phyloP scores from a whole-genome alignment of 2,113 vertebrate genomes.

The Rhinichthys klamathensis region DNA sequence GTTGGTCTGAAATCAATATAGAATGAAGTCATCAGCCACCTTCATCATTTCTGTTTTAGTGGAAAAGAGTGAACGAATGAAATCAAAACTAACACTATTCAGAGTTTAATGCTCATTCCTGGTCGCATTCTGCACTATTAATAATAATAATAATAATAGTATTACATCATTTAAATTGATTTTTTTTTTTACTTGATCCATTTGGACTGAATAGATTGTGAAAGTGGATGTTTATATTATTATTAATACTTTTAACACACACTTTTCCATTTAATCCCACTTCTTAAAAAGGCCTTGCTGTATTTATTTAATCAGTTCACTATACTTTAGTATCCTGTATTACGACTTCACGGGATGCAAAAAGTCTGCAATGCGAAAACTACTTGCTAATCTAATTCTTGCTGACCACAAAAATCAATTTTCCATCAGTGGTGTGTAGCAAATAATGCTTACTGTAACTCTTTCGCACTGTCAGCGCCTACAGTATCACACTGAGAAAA shows the following conservation, averaged over 20 bases:
- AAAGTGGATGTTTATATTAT: neutral
- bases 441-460: conserved; percentile 67
- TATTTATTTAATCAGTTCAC: neutral
- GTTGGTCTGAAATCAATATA: conserved; percentile 19
- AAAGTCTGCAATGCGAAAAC: conserved; percentile 53
- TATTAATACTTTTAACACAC: neutral
- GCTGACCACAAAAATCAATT: conserved; percentile 73
- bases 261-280: neutral
- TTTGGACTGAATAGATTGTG: too few species aligned
- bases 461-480: conserved; percentile 58
- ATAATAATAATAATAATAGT: too few species aligned
- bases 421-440: conserved; percentile 64
- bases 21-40: conserved; percentile 8
- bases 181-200: too few species aligned
- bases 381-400: conserved; percentile 65
- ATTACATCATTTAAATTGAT: too few species aligned
- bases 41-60: neutral
- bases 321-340: neutral
- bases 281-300: neutral
- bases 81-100: neutral
- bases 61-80: neutral
- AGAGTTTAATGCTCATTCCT: neutral
- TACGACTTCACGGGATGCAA: neutral
- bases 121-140: neutral
- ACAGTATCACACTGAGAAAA: conserved; percentile 38